phyloP scores from a whole-genome alignment of 2,113 vertebrate genomes.

The Hipposideros armiger region DNA sequence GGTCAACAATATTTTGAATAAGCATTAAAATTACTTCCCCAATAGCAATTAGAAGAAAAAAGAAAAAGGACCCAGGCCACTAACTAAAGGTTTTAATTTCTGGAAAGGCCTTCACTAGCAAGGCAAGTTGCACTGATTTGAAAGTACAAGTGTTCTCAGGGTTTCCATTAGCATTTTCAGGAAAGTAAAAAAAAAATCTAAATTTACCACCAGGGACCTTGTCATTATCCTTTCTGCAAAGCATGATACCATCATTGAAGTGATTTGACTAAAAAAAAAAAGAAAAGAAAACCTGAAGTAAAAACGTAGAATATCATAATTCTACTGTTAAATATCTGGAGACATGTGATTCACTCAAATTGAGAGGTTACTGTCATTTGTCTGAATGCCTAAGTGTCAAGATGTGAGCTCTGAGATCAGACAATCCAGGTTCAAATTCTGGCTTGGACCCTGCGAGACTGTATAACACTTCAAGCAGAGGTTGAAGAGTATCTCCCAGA shows the following conservation, averaged over 20 bases:
- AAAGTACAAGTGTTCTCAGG: background rate
- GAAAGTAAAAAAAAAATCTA: conserved; percentile 14
- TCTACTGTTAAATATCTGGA: background rate
- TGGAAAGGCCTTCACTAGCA: background rate
- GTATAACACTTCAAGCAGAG: background rate
- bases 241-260: conserved; percentile 32
- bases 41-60: conserved; percentile 2
- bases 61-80: background rate
- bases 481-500: background rate
- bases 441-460: background rate
- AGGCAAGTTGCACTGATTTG: background rate
- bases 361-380: background rate
- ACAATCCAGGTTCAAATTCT: background rate
- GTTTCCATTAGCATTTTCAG: conserved; percentile 52
- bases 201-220: conserved; percentile 31
- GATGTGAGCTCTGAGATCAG: background rate
- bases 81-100: conserved; percentile 48
- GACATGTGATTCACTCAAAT: background rate
- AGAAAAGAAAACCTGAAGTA: background rate
- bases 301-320: conserved; percentile 42
- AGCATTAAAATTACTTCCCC: background rate
- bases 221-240: conserved; percentile 59
- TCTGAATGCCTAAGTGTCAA: background rate
- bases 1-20: background rate
- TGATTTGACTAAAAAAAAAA: conserved; percentile 44